Conservation (phyloP, 2,888 invertebrate genomes). For the Andricus quercusramuli region DNA sequence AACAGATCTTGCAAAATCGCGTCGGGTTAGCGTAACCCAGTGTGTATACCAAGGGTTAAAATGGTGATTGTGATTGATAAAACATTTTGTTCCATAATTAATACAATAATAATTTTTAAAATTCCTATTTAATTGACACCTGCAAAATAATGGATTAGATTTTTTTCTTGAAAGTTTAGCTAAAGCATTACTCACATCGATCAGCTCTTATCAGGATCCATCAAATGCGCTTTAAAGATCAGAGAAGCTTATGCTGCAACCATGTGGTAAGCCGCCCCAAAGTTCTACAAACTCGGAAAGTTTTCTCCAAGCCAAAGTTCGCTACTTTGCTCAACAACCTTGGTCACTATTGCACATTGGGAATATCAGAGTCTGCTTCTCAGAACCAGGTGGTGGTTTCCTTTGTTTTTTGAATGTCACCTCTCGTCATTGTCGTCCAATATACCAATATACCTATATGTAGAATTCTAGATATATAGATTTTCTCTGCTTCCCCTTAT, state of each 20-base stretch:
- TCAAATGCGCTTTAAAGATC: slow-evolving; percentile 35
- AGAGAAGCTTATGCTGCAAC: slow-evolving; percentile 13
- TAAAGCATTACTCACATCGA: slow-evolving; percentile 12
- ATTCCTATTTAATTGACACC: not conserved
- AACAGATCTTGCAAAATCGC: too few relatives aligned
- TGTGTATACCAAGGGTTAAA: too few relatives aligned
- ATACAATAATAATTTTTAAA: too few relatives aligned
- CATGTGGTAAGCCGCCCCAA: slow-evolving; percentile 19
- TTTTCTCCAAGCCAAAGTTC: slow-evolving; percentile 16
- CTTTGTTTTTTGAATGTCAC: slow-evolving; percentile 4
- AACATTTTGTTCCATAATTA: too few relatives aligned
- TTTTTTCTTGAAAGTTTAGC: not conserved
- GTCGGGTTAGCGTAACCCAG: too few relatives aligned
- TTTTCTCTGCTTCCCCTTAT: too few relatives aligned
- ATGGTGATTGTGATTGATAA: not conserved
- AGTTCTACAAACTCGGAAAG: not conserved
- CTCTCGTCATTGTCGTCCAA: not conserved
- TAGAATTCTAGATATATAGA: too few relatives aligned
- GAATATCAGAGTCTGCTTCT: slow-evolving; percentile 19
- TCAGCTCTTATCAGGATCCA: slow-evolving; percentile 28
- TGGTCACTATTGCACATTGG: slow-evolving; percentile 2
- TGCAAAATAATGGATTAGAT: not conserved
- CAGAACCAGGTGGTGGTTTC: not conserved
- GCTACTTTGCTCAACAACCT: slow-evolving; percentile 5
- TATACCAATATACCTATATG: not conserved